These are phyloP conservation scores for Caenorhabditis remanei DNA, from an alignment of 1,140 invertebrate genomes.

Conservation along the genomic window DNA sequence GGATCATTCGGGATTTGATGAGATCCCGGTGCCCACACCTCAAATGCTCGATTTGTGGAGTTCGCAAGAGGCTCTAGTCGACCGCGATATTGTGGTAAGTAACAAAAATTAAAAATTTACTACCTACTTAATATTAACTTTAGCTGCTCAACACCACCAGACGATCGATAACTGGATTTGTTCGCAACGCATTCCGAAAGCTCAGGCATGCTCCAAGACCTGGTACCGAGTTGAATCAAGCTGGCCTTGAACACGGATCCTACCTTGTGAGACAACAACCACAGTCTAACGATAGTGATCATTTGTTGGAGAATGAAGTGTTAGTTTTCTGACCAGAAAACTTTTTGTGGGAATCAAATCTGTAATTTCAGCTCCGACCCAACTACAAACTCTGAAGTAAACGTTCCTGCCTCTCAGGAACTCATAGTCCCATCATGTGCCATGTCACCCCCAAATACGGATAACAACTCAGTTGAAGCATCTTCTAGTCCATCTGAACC, in stretches of 20 bases:
- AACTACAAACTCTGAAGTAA: slow-evolving; percentile 20
- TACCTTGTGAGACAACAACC: slow-evolving; percentile 21
- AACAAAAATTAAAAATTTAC: no score
- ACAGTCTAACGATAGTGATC: not conserved
- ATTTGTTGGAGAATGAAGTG: slow-evolving; percentile 50
- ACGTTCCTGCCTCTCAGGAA: not conserved
- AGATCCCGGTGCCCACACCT: not conserved
- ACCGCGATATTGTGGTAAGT: slow-evolving; percentile 37
- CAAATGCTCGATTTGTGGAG: slow-evolving; percentile 22
- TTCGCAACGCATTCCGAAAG: slow-evolving; percentile 15
- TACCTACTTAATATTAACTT: not conserved
- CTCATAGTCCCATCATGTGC: not conserved
- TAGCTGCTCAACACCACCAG: slow-evolving; percentile 25
- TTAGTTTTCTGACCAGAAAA: not conserved
- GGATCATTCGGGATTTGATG: slow-evolving; percentile 40
- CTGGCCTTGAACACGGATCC: not conserved
- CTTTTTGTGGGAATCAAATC: not conserved
- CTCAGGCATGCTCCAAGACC: not conserved
- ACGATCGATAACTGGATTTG: not conserved
- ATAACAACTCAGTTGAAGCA: not conserved
- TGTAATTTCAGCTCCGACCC: not conserved
- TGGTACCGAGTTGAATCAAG: not conserved
- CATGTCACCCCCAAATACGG: not conserved
- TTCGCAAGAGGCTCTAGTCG: slow-evolving; percentile 25
- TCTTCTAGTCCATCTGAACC: slow-evolving; percentile 11